phyloP scores from a whole-genome alignment of 92 coral and sea anemone species.

The Pocillopora grandis region DNA sequence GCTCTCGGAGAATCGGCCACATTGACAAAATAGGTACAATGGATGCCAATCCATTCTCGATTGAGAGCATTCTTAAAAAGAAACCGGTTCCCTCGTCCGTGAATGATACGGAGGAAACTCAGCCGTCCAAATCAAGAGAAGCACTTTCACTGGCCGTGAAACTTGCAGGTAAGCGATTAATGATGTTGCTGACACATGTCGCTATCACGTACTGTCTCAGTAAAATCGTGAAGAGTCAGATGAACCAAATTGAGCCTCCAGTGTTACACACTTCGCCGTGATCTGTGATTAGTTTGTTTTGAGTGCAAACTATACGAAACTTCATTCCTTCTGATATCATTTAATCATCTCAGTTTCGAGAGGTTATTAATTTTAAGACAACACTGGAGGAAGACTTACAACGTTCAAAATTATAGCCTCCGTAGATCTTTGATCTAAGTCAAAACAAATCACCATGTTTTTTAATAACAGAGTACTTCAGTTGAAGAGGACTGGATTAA shows the following conservation, averaged over 20 bases:
- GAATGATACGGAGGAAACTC: conserved; percentile 40
- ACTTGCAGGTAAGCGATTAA: conserved; percentile 82
- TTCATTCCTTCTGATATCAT: background rate
- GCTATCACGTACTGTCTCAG: background rate
- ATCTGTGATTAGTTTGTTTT: background rate
- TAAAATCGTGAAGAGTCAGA: background rate
- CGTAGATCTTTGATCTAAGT: conserved; percentile 1
- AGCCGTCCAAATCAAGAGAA: conserved; percentile 68
- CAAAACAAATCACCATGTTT: conserved; percentile 15
- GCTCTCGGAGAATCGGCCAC: background rate
- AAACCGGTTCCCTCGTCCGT: conserved; percentile 34
- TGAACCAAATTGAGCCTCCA: background rate
- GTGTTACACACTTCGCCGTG: background rate
- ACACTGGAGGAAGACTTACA: background rate
- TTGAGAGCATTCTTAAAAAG: conserved; percentile 85
- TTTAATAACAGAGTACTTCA: conserved; percentile 29
- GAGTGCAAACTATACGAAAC: background rate
- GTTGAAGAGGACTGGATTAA: background rate
- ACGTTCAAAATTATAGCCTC: background rate
- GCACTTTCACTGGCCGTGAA: conserved; percentile 95
- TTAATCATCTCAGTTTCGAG: background rate
- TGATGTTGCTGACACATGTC: background rate
- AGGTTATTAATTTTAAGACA: background rate
- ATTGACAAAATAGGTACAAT: conserved; percentile 30
- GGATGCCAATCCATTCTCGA: conserved; percentile 94